Percentiles rank a stretch among this genome's conserved stretches.
Evolutionary conservation across 2,113 vertebrate genomes (phyloP).

Genomic region (human (Homo sapiens)): DNA sequence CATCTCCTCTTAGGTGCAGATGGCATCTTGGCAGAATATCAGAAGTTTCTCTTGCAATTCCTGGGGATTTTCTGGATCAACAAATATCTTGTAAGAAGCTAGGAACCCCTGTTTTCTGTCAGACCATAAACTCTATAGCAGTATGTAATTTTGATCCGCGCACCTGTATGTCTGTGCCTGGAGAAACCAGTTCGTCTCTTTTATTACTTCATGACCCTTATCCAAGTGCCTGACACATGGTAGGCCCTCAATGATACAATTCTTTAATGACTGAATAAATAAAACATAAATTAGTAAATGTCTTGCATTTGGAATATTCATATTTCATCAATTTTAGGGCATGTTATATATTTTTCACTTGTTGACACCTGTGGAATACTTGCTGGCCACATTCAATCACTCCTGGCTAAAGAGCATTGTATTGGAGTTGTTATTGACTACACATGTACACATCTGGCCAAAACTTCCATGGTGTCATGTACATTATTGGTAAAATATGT

Average conservation of each 20-base stretch:
- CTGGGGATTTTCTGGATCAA: slow-evolving; percentile 1
- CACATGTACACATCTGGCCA: not conserved
- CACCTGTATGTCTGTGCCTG: not conserved
- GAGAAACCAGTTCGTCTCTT: not conserved
- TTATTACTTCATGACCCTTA: not conserved
- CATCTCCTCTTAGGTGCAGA: not conserved
- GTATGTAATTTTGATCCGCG: not conserved
- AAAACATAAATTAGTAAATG: not conserved
- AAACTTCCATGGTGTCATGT: not conserved
- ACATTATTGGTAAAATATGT: not conserved
- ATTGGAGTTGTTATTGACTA: not conserved
- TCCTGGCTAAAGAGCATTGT: not conserved
- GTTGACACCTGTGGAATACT: not conserved
- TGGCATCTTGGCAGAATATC: not conserved
- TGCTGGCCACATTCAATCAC: not conserved
- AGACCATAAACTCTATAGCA: not conserved
- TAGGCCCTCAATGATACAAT: not conserved
- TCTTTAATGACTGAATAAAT: not conserved
- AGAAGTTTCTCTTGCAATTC: not conserved
- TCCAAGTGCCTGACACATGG: not conserved
- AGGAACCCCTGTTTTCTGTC: not conserved
- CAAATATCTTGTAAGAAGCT: not conserved
- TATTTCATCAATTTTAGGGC: not conserved
- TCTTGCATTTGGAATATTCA: not conserved
- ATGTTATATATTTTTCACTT: not conserved